Percentiles rank a stretch among this genome's conserved stretches.
These are phyloP conservation scores for Perizoma affinitatum DNA, from an alignment of 2,888 invertebrate genomes.

Conservation along the genomic window DNA sequence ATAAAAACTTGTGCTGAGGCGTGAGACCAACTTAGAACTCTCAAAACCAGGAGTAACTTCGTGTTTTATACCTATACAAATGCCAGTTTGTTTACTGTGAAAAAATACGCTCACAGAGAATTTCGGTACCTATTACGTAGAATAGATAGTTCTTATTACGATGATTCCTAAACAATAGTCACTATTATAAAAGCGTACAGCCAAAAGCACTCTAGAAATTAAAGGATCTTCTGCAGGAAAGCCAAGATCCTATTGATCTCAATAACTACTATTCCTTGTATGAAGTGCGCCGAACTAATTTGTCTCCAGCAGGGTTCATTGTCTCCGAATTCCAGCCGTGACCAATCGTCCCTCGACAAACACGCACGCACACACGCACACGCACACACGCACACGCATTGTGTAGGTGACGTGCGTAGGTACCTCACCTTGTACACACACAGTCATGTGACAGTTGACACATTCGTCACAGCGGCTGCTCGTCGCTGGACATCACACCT, in stretches of 20 bases:
- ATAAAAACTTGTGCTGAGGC: conserved; percentile 7
- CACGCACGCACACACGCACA: neutral
- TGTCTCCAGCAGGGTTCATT: conserved; percentile 22
- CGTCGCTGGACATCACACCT: conserved; percentile 38
- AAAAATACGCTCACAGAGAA: neutral
- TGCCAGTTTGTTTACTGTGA: neutral
- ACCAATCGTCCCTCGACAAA: conserved; percentile 26
- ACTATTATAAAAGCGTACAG: neutral
- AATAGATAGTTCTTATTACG: too few species aligned
- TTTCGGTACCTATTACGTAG: neutral
- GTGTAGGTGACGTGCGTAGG: neutral
- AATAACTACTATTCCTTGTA: conserved; percentile 12
- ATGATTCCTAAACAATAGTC: neutral
- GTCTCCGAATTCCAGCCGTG: conserved; percentile 24
- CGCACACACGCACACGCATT: too few species aligned
- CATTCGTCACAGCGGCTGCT: conserved; percentile 31
- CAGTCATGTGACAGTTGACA: conserved; percentile 15
- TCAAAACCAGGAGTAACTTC: too few species aligned
- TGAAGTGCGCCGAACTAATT: conserved; percentile 19
- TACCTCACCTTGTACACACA: conserved; percentile 7
- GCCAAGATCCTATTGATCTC: conserved; percentile 11
- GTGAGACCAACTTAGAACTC: conserved; percentile 1
- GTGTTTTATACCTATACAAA: too few species aligned
- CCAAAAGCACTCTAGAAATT: neutral
- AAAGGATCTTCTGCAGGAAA: neutral